Evolutionary conservation across 35 echinoderm and acorn worm genomes (phyloP).

Genomic region (Anneissia japonica): DNA sequence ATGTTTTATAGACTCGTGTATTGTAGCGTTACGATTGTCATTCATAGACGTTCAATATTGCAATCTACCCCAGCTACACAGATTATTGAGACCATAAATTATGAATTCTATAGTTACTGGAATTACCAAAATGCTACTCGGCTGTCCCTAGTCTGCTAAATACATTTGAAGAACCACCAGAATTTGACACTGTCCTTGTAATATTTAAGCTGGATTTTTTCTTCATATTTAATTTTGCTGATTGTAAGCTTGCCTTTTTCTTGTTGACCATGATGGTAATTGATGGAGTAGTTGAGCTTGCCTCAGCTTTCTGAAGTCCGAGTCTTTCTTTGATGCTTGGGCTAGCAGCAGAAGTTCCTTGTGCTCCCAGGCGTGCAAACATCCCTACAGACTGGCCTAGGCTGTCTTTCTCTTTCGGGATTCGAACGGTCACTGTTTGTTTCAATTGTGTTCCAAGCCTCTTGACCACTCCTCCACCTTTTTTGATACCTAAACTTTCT

Average conservation of each 20-base stretch:
- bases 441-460: neutral
- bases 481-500: neutral
- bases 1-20: no score
- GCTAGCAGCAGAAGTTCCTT: neutral
- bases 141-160: neutral
- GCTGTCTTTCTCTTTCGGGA: neutral
- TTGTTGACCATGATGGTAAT: neutral
- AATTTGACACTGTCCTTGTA: neutral
- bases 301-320: constrained; percentile 6
- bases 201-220: neutral
- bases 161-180: neutral
- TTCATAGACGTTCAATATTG: no score
- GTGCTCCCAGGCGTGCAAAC: neutral
- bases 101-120: no score
- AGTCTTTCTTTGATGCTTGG: constrained; percentile 14
- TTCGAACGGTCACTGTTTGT: neutral
- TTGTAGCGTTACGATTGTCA: no score
- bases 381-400: neutral
- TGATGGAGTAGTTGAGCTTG: neutral
- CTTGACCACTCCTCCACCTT: neutral
- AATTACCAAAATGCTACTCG: neutral
- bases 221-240: neutral
- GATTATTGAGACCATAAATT: no score
- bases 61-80: no score
- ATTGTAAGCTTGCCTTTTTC: neutral